Evolutionary conservation across 1,140 invertebrate genomes (phyloP).

Genomic region (Chironomus tepperi): DNA sequence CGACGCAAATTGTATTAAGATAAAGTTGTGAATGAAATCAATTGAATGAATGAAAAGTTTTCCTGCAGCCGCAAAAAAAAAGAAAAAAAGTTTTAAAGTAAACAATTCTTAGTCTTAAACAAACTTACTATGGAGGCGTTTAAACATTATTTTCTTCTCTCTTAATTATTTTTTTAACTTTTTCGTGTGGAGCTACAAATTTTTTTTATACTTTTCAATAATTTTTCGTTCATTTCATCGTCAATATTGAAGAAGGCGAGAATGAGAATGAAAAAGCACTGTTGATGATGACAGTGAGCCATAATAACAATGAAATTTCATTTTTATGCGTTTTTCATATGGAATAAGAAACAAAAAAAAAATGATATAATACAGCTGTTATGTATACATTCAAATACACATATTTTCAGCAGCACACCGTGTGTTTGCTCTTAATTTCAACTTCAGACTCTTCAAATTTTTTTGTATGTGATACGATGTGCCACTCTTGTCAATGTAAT

Average conservation of each 20-base stretch:
- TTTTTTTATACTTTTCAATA: neutral
- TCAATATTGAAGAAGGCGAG: neutral
- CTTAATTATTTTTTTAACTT: too few relatives aligned
- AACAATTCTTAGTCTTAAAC: too few relatives aligned
- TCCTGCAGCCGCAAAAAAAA: too few relatives aligned
- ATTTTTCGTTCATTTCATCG: neutral
- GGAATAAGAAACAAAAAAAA: too few relatives aligned
- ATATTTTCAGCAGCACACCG: neutral
- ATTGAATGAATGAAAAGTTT: too few relatives aligned
- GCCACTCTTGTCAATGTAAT: constrained; percentile 9
- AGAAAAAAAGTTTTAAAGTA: too few relatives aligned
- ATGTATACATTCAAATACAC: neutral
- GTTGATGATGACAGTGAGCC: neutral
- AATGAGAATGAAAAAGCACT: neutral
- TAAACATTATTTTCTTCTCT: too few relatives aligned
- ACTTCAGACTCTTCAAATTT: neutral
- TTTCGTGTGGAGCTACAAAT: neutral
- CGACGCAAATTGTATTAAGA: too few relatives aligned
- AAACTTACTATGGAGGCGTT: too few relatives aligned
- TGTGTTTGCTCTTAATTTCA: constrained; percentile 22
- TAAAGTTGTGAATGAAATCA: too few relatives aligned
- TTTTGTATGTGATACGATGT: neutral
- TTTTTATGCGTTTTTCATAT: neutral
- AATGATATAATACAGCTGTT: constrained; percentile 9
- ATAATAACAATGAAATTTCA: constrained; percentile 5